Evolutionary conservation across 2,888 invertebrate genomes (phyloP).

Genomic region (Tortricodes alternella): DNA sequence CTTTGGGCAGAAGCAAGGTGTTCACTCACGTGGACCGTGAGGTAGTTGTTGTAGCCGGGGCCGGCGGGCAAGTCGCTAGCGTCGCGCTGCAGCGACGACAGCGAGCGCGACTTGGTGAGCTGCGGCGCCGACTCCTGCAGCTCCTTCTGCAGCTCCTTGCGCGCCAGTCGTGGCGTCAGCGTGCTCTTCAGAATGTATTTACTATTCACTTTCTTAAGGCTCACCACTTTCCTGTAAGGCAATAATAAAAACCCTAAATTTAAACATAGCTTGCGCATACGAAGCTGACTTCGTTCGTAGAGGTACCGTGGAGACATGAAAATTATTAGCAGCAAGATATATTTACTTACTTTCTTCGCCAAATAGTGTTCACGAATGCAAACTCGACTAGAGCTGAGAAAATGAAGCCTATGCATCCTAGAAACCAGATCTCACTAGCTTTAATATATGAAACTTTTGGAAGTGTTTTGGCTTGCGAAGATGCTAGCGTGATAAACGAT

Average conservation of each 20-base stretch:
- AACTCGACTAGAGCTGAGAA: conserved; percentile 94
- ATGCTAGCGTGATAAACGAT: conserved; percentile 93
- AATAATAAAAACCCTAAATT: background rate
- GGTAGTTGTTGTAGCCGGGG: conserved; percentile 86
- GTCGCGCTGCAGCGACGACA: conserved; percentile 86
- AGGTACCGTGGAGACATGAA: no score
- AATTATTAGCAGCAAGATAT: no score
- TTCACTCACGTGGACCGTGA: conserved; percentile 87
- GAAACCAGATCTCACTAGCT: conserved; percentile 94
- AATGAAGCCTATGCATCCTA: conserved; percentile 92
- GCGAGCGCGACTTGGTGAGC: conserved; percentile 87
- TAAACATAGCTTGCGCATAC: no score
- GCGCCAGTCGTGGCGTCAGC: conserved; percentile 88
- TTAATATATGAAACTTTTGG: conserved; percentile 96
- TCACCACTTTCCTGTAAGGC: conserved; percentile 86
- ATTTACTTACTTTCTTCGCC: conserved; percentile 89
- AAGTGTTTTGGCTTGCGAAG: conserved; percentile 91
- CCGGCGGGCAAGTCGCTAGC: conserved; percentile 80
- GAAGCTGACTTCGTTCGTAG: no score
- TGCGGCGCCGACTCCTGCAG: conserved; percentile 81
- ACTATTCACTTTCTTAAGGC: conserved; percentile 88
- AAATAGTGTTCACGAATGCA: conserved; percentile 94
- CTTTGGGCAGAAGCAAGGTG: no score
- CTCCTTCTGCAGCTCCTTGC: conserved; percentile 86
- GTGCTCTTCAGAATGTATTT: conserved; percentile 93